phyloP scores from a whole-genome alignment of 1,140 invertebrate genomes.

The Megalopta genalis region DNA sequence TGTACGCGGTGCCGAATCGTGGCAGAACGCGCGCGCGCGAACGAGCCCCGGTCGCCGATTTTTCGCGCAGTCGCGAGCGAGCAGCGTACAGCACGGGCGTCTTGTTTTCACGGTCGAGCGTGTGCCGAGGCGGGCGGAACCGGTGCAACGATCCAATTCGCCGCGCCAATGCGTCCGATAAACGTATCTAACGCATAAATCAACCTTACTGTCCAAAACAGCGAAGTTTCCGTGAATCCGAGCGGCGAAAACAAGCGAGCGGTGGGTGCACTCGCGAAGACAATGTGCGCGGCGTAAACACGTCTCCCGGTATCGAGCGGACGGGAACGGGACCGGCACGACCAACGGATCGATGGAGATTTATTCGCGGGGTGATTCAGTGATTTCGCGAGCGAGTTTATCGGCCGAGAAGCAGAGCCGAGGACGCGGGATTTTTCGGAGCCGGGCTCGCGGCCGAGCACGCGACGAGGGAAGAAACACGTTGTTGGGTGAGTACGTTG shows the following conservation, averaged over 20 bases:
- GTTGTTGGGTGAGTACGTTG: slow-evolving; percentile 25
- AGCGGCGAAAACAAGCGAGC: slow-evolving; percentile 23
- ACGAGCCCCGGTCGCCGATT: neutral
- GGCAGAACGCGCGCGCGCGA: too few relatives aligned
- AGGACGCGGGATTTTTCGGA: slow-evolving; percentile 8
- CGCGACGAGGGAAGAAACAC: neutral
- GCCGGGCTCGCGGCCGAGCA: slow-evolving; percentile 12
- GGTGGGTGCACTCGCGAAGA: neutral
- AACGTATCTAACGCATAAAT: slow-evolving; percentile 42
- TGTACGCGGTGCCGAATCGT: neutral
- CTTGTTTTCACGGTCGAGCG: slow-evolving; percentile 5
- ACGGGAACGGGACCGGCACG: neutral
- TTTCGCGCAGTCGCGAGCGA: neutral
- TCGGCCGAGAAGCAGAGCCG: too few relatives aligned
- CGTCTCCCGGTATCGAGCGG: neutral
- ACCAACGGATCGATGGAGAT: slow-evolving; percentile 1
- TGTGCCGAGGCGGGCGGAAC: slow-evolving; percentile 7
- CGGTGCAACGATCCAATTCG: slow-evolving; percentile 3
- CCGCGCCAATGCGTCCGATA: slow-evolving; percentile 37
- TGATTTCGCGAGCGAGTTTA: slow-evolving; percentile 6
- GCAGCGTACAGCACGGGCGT: too few relatives aligned
- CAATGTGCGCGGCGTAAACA: neutral
- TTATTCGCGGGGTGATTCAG: slow-evolving; percentile 15
- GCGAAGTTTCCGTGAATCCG: slow-evolving; percentile 9
- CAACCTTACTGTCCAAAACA: slow-evolving; percentile 28